phyloP scores from a whole-genome alignment of 2,113 vertebrate species.

The Centropus unirufus region DNA sequence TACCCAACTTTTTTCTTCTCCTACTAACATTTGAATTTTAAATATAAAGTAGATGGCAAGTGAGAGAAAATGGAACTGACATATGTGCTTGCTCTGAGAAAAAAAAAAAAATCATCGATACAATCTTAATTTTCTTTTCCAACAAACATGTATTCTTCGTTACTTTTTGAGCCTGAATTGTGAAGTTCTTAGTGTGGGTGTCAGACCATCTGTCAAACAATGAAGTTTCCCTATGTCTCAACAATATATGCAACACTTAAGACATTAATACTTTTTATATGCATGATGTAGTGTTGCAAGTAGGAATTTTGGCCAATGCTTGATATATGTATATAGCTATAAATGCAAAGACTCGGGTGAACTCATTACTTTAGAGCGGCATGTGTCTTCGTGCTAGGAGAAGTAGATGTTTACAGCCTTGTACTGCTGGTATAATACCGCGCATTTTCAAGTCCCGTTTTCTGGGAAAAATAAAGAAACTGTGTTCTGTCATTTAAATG shows the following conservation, averaged over 20 bases:
- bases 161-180: background rate
- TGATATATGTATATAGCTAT: background rate
- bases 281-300: background rate
- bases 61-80: constrained; percentile 11
- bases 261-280: background rate
- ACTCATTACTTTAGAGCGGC: background rate
- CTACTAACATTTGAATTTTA: constrained; percentile 32
- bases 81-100: constrained; percentile 49
- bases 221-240: background rate
- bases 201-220: constrained; percentile 41
- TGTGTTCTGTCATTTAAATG: background rate
- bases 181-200: constrained; percentile 18
- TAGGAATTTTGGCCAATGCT: background rate
- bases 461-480: background rate
- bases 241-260: background rate
- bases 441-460: background rate
- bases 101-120: background rate
- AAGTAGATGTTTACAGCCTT: background rate
- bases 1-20: background rate
- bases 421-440: background rate
- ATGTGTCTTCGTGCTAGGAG: background rate
- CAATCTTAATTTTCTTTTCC: background rate
- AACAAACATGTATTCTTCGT: constrained; percentile 35
- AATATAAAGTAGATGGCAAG: constrained; percentile 7
- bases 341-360: background rate